These are phyloP conservation scores for Tachina lurida DNA, from an alignment of 2,888 invertebrate genomes.

Conservation along the genomic window DNA sequence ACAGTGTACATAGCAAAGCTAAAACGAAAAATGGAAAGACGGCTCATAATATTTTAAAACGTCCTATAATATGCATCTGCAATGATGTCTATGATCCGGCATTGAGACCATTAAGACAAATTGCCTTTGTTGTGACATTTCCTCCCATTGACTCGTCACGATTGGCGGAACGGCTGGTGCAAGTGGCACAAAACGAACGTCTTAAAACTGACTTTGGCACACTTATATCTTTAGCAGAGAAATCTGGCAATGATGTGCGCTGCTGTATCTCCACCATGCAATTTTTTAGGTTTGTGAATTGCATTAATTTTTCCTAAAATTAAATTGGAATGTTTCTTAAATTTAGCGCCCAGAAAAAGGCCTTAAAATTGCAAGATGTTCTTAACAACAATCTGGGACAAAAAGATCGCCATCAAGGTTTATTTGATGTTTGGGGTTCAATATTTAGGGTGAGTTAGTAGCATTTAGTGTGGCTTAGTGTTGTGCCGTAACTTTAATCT, in stretches of 20 bases:
- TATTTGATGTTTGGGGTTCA: conserved; percentile 93
- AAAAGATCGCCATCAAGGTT: conserved; percentile 92
- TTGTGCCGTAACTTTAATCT: neutral
- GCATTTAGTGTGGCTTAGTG: neutral
- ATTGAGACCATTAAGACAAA: conserved; percentile 90
- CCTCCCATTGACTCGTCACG: conserved; percentile 85
- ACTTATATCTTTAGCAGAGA: conserved; percentile 90
- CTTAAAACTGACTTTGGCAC: conserved; percentile 88
- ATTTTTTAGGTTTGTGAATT: conserved; percentile 84
- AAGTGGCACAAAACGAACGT: conserved; percentile 87
- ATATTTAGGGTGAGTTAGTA: conserved; percentile 86
- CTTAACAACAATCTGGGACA: conserved; percentile 89
- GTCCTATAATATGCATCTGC: conserved; percentile 98
- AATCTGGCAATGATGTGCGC: conserved; percentile 94
- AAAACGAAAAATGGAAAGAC: conserved; percentile 83
- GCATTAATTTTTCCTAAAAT: neutral
- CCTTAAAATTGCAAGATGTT: conserved; percentile 84
- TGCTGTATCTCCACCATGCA: conserved; percentile 96
- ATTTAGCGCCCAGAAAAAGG: conserved; percentile 79
- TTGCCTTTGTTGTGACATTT: conserved; percentile 90
- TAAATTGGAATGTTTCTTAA: neutral
- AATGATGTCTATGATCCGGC: conserved; percentile 96
- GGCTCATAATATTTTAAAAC: conserved; percentile 86
- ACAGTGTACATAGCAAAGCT: conserved; percentile 83
- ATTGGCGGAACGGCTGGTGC: conserved; percentile 86